These are phyloP conservation scores for Brachypteracias leptosomus DNA, from an alignment of 2,113 vertebrate genomes.

Conservation along the genomic window DNA sequence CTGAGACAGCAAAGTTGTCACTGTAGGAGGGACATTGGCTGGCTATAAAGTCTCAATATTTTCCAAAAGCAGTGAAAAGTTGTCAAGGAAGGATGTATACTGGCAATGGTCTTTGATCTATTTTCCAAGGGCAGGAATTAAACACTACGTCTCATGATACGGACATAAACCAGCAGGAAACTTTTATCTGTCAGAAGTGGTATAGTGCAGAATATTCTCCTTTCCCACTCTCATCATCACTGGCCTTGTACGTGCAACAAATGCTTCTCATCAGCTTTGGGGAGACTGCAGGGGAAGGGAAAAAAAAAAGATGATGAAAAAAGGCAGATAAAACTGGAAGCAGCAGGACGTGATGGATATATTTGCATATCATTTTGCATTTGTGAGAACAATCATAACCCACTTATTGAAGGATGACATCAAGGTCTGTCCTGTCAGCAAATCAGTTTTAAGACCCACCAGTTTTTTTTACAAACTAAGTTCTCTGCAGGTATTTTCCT, in stretches of 20 bases:
- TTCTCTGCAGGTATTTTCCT: background rate
- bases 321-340: background rate
- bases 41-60: background rate
- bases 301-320: background rate
- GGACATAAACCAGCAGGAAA: background rate
- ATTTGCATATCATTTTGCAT: constrained; percentile 24
- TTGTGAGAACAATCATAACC: constrained; percentile 22
- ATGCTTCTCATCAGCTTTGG: background rate
- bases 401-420: background rate
- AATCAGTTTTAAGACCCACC: background rate
- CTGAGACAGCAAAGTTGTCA: background rate
- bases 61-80: background rate
- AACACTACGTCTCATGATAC: background rate
- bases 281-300: background rate
- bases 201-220: background rate
- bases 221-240: background rate
- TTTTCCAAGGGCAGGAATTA: constrained; percentile 10
- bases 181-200: background rate
- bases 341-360: background rate
- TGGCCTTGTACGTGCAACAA: background rate
- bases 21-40: background rate
- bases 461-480: background rate
- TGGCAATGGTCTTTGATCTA: background rate
- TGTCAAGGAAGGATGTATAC: background rate
- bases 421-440: background rate